Evolutionary conservation across 2,888 invertebrate genomes (phyloP), one percentile per base, ranked within the genome.

Genomic region (Molorchus minor): DNA sequence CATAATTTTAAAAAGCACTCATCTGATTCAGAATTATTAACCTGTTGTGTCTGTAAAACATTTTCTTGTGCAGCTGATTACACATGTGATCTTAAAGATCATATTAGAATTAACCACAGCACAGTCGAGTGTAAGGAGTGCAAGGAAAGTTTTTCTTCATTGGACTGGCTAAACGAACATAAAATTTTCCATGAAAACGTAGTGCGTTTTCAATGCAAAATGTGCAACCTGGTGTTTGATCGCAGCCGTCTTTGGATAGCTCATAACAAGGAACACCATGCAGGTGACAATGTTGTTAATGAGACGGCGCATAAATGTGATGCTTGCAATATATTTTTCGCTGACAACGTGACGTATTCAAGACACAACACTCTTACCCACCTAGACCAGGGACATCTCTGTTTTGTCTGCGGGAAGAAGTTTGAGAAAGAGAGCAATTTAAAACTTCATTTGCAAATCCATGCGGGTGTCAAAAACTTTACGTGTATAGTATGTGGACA

Each of bases 51-150:
- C 8, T 61, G 61, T 25, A 46, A 53, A 36, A 10, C 3, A 0
- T 57, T 49, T 25, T 25, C 40, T 2, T n/a, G n/a, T n/a, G n/a
- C n/a, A n/a, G 51, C 51, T 13, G 13, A 7, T n/a, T 60, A 56
- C 0, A 56, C 57, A 13, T 55, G 43, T 2, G 45, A 46, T 38
- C 56, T 69, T 7, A 47, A 53, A 10, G 43, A 40, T 70, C 67
- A 72, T 65, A 56, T 72, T 68, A 40, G 54, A 4, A 33, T 51
- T 1, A 55, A 62, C 12, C 69, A 69, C n/a, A 49, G 58, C 10
- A 71, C 74, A 15, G 72, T 81, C 70, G 81, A 80, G 60, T 85
- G 85, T 69, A 80, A 81, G 46, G 80, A 82, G 5, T 85, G 85
- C 69, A 81, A 81, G 62, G 83, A 84, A 71, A 82, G 82, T 16